Evolutionary conservation across 1,140 invertebrate species (phyloP).

Genomic region (Zaprionus vittiger): DNA sequence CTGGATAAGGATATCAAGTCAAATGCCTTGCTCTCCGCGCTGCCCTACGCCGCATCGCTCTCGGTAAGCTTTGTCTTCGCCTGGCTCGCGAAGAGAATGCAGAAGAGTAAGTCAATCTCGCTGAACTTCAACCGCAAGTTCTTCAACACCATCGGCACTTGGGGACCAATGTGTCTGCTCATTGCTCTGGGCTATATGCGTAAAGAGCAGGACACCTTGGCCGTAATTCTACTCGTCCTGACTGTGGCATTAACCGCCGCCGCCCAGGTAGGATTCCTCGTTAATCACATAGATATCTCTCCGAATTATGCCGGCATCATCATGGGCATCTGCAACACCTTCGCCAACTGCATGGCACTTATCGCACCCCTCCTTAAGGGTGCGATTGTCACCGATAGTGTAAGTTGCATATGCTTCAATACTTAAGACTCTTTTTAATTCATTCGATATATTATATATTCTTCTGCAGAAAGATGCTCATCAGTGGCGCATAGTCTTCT

Average conservation of each 20-base stretch:
- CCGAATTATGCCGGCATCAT: conserved; percentile 91
- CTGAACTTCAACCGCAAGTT: conserved; percentile 87
- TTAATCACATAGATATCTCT: conserved; percentile 90
- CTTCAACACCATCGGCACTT: conserved; percentile 87
- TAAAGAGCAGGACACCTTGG: conserved; percentile 84
- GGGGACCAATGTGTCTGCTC: conserved; percentile 87
- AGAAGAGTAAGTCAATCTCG: conserved; percentile 85
- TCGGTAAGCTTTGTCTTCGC: conserved; percentile 87
- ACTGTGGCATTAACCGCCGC: conserved; percentile 91
- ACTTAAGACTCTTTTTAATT: too few species aligned
- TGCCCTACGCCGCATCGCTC: conserved; percentile 91
- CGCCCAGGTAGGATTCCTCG: conserved; percentile 88
- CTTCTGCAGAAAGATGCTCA: conserved; percentile 84
- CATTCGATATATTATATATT: conserved; percentile 1
- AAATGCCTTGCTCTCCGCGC: conserved; percentile 89
- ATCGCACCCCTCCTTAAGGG: conserved; percentile 88
- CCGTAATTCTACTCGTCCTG: conserved; percentile 87
- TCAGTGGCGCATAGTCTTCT: conserved; percentile 91
- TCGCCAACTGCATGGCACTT: conserved; percentile 89
- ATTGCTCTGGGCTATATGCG: conserved; percentile 87
- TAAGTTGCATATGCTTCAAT: conserved; percentile 64
- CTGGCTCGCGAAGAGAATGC: conserved; percentile 85
- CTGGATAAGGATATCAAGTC: conserved; percentile 91
- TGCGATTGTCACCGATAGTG: conserved; percentile 87
- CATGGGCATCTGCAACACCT: conserved; percentile 89